Base-by-base conservation (phyloP, 2,113 vertebrate genomes). In the Cottus gobio region DNA sequence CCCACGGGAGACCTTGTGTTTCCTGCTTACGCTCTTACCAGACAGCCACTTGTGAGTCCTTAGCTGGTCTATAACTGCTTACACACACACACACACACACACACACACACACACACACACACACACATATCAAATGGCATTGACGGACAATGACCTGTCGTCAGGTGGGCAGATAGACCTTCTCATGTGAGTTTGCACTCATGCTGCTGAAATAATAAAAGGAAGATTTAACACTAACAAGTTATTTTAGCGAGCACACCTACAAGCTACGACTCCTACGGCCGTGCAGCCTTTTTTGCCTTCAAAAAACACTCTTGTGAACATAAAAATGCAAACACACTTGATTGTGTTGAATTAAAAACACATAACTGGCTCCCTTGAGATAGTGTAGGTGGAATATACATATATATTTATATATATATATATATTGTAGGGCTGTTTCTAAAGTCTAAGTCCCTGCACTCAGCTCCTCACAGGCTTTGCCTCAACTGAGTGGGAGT, bases 401-500 rank as follows among this genome's bases (percentile, higher is more conserved):
- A 50, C 5, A 56, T 44, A 16, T 44, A 5, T 13, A 24, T 28
- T 15, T 26, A 50, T 74, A 54, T 39, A 46, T 18, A 13, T 28
- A 24, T 57, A 13, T 28, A 50, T 50, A 50, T 16, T 50, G 18
- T 8, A 54, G 48, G 48, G 57, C 30, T 13, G 30, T 80, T 78
- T 86, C 37, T 54, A 62, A 44, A 85, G 77, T 84, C 56, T 7
- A 79, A 71, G 76, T 79, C 60, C 46, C 68, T 60, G 65, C 48
- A 71, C 37, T 82, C 70, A 74, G 58, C 70, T 70, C 22, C 26
- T 76, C 68, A 69, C 72, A 75, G 36, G 83, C 73, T 83, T 87
- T 71, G 22, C 62, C 60, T 72, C 66, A 80, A 85, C 65, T 84
- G 71, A 28, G 83, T 81, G 65, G 81, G 88, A 84, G 85, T 71